Percentiles rank a stretch among this genome's conserved stretches.
These are phyloP conservation scores for Camponotus floridanus DNA, from an alignment of 1,140 invertebrate genomes.

Conservation along the genomic window DNA sequence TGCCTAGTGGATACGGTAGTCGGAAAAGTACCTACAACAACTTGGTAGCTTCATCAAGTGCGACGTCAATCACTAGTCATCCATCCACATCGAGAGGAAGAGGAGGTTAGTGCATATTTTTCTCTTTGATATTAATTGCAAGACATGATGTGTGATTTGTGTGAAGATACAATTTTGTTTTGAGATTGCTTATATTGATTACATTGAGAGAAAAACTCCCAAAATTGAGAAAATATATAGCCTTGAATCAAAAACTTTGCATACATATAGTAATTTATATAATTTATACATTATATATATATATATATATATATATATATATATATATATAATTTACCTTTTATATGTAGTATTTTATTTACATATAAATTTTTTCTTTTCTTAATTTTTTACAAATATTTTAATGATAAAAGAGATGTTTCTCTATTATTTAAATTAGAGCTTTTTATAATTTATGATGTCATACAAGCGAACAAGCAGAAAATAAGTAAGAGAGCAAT, in stretches of 20 bases:
- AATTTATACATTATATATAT: not conserved
- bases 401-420: not conserved
- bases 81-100: constrained; percentile 84
- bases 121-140: constrained; percentile 57
- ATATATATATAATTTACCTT: not conserved
- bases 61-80: constrained; percentile 80
- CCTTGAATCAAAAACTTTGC: constrained; percentile 13
- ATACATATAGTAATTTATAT: too few species aligned
- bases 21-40: constrained; percentile 79
- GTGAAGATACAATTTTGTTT: constrained; percentile 59
- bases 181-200: constrained; percentile 25
- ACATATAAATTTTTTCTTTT: not conserved
- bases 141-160: constrained; percentile 71
- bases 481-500: not conserved
- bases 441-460: not conserved
- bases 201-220: constrained; percentile 27
- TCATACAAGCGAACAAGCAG: constrained; percentile 9
- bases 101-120: constrained; percentile 78
- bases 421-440: not conserved
- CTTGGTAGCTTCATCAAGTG: constrained; percentile 74
- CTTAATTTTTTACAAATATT: not conserved
- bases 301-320: too few species aligned
- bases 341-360: constrained; percentile 1
- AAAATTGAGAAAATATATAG: constrained; percentile 18
- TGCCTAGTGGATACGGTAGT: constrained; percentile 75